phyloP scores from a whole-genome alignment of 2,888 invertebrate genomes.

The Hoplodrina blanda region DNA sequence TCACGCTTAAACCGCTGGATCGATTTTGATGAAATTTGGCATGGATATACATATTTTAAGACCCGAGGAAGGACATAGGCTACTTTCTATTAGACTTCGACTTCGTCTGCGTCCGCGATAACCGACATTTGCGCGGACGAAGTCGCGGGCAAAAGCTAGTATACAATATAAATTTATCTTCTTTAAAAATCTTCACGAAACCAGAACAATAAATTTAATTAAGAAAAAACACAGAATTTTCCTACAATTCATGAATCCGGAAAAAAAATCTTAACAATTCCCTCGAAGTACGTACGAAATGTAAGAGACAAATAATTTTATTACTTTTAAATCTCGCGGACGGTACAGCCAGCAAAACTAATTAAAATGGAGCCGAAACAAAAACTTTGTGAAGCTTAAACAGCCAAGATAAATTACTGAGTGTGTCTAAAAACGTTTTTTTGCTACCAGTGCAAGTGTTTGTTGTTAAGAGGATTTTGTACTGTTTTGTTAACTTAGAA shows the following conservation, averaged over 20 bases:
- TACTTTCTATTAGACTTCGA: too few species aligned
- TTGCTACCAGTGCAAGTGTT: constrained; percentile 42
- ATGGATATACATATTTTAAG: too few species aligned
- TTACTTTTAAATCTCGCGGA: constrained; percentile 78
- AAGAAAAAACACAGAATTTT: constrained; percentile 18
- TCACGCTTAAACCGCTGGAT: too few species aligned
- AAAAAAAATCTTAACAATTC: constrained; percentile 46
- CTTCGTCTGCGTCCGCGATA: too few species aligned
- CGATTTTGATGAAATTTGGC: too few species aligned
- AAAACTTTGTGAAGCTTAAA: constrained; percentile 77
- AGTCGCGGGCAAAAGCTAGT: too few species aligned
- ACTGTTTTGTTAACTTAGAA: constrained; percentile 16
- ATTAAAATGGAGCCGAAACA: constrained; percentile 81
- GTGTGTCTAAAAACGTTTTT: constrained; percentile 73
- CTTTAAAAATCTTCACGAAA: background rate
- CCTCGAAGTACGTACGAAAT: constrained; percentile 49
- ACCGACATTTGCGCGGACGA: too few species aligned
- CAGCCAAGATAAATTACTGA: constrained; percentile 85
- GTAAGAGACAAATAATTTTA: constrained; percentile 70
- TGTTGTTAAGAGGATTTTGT: constrained; percentile 14
- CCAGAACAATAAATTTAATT: background rate
- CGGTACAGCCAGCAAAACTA: constrained; percentile 77
- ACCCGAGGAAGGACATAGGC: too few species aligned
- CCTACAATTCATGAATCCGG: constrained; percentile 4
- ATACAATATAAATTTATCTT: background rate